Conservation (phyloP, 2,888 invertebrate species). For the Boloria selene region DNA sequence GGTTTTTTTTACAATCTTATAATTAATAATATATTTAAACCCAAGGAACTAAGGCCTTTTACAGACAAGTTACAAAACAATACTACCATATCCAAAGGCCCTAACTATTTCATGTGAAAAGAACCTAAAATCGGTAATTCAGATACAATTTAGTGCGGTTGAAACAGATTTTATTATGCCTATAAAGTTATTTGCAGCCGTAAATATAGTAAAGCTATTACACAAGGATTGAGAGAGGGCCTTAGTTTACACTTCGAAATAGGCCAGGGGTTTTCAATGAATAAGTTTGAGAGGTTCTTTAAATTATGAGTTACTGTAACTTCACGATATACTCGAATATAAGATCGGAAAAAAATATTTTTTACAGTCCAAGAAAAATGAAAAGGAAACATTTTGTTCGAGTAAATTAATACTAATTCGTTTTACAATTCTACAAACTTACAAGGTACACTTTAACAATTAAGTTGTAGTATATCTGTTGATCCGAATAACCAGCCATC, state of each 20-base stretch:
- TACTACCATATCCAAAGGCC: neutral
- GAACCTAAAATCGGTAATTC: slow-evolving; percentile 16
- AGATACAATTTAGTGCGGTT: slow-evolving; percentile 18
- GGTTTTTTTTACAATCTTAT: no score
- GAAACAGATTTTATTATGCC: slow-evolving; percentile 23
- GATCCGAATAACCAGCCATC: no score
- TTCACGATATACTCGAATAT: slow-evolving; percentile 2
- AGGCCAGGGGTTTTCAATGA: slow-evolving; percentile 3
- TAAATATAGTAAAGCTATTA: slow-evolving; percentile 10
- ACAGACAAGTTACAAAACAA: neutral
- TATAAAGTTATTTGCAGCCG: slow-evolving; percentile 18
- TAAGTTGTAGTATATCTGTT: no score
- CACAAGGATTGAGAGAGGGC: slow-evolving; percentile 9
- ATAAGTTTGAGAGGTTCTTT: slow-evolving; percentile 12
- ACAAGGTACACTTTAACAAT: no score
- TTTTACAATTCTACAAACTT: no score
- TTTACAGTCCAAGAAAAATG: no score
- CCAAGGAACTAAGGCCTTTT: neutral
- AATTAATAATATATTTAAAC: no score
- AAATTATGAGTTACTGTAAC: slow-evolving; percentile 2
- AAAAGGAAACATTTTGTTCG: no score
- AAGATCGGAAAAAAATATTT: neutral
- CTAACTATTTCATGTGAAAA: slow-evolving; percentile 4
- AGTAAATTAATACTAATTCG: no score
- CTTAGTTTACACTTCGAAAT: slow-evolving; percentile 18